Evolutionary conservation across 2,888 invertebrate species (phyloP).

Genomic region (Phlogophora meticulosa): DNA sequence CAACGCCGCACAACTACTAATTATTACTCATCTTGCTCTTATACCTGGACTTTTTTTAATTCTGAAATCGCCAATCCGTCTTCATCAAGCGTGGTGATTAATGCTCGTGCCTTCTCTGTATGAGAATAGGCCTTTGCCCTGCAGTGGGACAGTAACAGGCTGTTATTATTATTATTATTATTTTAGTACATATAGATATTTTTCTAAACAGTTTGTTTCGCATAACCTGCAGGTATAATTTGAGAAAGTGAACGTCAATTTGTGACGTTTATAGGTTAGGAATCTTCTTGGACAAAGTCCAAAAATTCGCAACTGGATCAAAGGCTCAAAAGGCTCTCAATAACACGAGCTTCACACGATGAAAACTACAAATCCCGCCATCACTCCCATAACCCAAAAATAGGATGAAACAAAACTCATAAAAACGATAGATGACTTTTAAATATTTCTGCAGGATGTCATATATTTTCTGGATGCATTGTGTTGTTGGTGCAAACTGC

Average conservation of each 20-base stretch:
- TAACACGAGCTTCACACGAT: not conserved
- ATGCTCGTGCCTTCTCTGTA: too few relatives aligned
- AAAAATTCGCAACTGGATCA: not conserved
- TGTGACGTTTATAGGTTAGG: too few relatives aligned
- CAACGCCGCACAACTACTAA: too few relatives aligned
- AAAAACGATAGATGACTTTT: conserved; percentile 47
- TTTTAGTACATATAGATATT: too few relatives aligned
- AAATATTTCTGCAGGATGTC: conserved; percentile 43
- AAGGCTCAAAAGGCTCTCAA: not conserved
- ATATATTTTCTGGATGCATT: conserved; percentile 42
- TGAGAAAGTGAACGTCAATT: not conserved
- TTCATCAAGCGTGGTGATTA: too few relatives aligned
- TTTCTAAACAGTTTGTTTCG: not conserved
- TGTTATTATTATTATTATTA: too few relatives aligned
- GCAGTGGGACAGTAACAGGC: too few relatives aligned
- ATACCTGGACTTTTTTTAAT: too few relatives aligned
- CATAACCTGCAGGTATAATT: not conserved
- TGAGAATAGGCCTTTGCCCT: too few relatives aligned
- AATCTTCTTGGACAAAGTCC: not conserved
- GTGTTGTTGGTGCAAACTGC: conserved; percentile 43
- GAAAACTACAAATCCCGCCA: conserved; percentile 19
- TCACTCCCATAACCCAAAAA: conserved; percentile 3
- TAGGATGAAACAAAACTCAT: conserved; percentile 33
- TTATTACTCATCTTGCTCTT: too few relatives aligned
- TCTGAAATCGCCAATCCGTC: too few relatives aligned